These are phyloP conservation scores for Sarcophaga bullata DNA, from an alignment of 1,140 invertebrate genomes.

Conservation along the genomic window DNA sequence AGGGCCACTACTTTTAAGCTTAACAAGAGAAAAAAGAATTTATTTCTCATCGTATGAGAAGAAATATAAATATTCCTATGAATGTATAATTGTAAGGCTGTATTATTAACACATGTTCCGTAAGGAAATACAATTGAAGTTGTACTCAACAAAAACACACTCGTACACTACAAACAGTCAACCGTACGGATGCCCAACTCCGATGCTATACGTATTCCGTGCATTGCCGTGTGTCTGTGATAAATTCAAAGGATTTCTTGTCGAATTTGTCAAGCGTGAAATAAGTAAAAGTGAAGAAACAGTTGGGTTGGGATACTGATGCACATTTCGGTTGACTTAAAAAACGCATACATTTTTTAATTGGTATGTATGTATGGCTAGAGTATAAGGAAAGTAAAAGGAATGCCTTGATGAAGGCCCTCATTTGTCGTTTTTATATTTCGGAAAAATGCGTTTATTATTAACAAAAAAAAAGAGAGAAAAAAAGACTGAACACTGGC, in stretches of 20 bases:
- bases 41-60: neutral
- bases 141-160: neutral
- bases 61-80: neutral
- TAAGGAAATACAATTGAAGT: neutral
- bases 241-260: constrained; percentile 45
- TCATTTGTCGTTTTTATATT: constrained; percentile 21
- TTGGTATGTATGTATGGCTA: no score
- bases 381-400: neutral
- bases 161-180: no score
- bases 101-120: neutral
- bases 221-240: constrained; percentile 22
- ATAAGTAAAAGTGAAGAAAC: constrained; percentile 37
- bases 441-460: constrained; percentile 24
- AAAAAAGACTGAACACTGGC: neutral
- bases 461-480: neutral
- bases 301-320: constrained; percentile 31
- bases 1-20: neutral
- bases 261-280: constrained; percentile 46
- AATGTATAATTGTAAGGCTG: neutral
- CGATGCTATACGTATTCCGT: neutral
- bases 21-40: constrained; percentile 38
- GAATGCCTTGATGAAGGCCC: constrained; percentile 32
- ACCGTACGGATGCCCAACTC: neutral
- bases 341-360: neutral
- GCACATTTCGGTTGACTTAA: constrained; percentile 3